phyloP scores from a whole-genome alignment of 2,888 invertebrate genomes.

The Noctua fimbriata region DNA sequence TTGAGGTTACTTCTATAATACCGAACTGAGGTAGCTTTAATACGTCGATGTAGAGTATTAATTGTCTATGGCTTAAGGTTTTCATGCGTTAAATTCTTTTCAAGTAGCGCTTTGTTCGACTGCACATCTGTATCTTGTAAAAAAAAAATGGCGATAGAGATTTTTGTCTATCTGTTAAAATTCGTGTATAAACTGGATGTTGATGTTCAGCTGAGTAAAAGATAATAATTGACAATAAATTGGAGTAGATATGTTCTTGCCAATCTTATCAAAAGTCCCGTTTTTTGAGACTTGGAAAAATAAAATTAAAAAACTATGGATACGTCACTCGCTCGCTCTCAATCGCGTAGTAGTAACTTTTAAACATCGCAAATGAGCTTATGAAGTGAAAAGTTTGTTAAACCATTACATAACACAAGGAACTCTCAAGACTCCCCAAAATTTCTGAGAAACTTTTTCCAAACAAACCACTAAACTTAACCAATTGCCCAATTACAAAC shows the following conservation, averaged over 20 bases:
- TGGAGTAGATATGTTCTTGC: neutral
- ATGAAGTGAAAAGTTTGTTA: neutral
- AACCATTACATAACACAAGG: conserved; percentile 28
- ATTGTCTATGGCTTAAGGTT: conserved; percentile 68
- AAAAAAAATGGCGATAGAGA: conserved; percentile 30
- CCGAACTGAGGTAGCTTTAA: conserved; percentile 63
- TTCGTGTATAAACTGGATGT: neutral
- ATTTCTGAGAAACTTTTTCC: neutral
- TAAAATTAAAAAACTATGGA: neutral
- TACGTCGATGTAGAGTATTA: conserved; percentile 65
- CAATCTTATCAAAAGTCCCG: neutral
- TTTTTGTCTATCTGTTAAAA: conserved; percentile 17
- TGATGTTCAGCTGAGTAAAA: conserved; percentile 14
- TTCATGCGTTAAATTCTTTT: conserved; percentile 85
- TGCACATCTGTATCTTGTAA: conserved; percentile 71
- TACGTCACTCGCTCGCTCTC: neutral
- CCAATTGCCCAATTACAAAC: conserved; percentile 31
- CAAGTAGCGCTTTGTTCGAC: conserved; percentile 76
- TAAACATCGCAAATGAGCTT: neutral
- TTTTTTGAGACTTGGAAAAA: neutral
- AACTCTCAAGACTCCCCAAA: neutral
- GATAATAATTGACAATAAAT: neutral
- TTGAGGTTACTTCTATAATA: conserved; percentile 46
- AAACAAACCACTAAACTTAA: conserved; percentile 18
- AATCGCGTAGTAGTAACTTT: neutral